Evolutionary conservation across 2,797 vertebrate genomes (phyloP).

Genomic region (Kryptolebias ocellatus): DNA sequence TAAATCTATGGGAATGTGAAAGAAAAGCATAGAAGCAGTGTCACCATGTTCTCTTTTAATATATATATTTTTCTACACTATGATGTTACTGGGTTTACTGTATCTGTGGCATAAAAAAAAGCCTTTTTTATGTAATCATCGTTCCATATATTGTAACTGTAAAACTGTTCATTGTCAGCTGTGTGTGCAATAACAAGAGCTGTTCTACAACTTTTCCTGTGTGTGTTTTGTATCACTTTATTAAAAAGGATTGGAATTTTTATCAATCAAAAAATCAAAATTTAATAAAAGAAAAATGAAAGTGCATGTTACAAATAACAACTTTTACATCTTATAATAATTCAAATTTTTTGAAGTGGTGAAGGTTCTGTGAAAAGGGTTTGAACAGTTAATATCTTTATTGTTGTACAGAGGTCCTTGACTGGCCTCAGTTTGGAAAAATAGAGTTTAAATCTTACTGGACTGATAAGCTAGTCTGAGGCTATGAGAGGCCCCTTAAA

Average conservation of each 20-base stretch:
- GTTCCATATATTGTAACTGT: conserved; percentile 33
- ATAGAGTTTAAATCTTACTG: too few species aligned
- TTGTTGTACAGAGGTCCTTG: too few species aligned
- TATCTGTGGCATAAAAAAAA: conserved; percentile 30
- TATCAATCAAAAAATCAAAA: neutral
- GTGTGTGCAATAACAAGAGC: conserved; percentile 56
- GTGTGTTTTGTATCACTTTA: conserved; percentile 6
- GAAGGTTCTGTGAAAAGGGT: too few species aligned
- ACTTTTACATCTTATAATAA: too few species aligned
- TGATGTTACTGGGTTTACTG: conserved; percentile 27
- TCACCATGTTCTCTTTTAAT: conserved; percentile 10
- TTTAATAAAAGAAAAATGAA: neutral
- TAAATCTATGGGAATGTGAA: conserved; percentile 42
- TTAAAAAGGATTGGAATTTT: neutral
- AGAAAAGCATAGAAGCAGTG: conserved; percentile 5
- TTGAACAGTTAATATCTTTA: too few species aligned
- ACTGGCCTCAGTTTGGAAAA: too few species aligned
- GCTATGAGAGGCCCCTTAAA: too few species aligned
- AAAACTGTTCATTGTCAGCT: conserved; percentile 56
- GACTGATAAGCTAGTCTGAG: too few species aligned
- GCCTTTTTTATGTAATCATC: conserved; percentile 40
- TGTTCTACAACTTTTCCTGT: conserved; percentile 11
- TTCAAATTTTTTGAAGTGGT: too few species aligned
- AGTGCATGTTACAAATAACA: neutral
- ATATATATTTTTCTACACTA: conserved; percentile 23